Evolutionary conservation across 2,113 vertebrate species (phyloP).

Genomic region (Rhynchomys soricoides): DNA sequence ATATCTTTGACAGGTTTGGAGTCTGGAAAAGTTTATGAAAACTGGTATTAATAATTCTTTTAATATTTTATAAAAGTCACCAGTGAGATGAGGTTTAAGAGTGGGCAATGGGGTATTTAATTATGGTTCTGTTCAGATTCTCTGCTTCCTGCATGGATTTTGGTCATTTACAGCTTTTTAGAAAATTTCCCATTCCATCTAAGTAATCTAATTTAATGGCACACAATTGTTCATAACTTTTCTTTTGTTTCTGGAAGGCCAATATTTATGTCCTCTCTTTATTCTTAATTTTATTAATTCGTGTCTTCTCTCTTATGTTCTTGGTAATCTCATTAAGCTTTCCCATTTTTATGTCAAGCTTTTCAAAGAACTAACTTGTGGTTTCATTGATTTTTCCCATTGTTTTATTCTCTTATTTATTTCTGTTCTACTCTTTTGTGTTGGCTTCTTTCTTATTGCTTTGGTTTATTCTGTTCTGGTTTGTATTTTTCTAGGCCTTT

Average conservation of each 20-base stretch:
- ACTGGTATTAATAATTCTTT: neutral
- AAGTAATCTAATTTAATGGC: conserved; percentile 22
- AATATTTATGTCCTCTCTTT: neutral
- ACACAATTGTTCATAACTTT: conserved; percentile 18
- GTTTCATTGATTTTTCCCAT: conserved; percentile 23
- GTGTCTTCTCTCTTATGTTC: neutral
- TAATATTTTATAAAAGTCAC: conserved; percentile 15
- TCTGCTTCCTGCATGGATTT: conserved; percentile 16
- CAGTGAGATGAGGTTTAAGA: neutral
- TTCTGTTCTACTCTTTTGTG: conserved; percentile 8
- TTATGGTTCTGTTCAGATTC: conserved; percentile 4
- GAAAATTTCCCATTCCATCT: neutral
- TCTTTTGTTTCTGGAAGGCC: neutral
- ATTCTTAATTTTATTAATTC: conserved; percentile 31
- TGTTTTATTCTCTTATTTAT: conserved; percentile 13
- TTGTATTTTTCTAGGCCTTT: conserved; percentile 19
- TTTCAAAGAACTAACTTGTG: conserved; percentile 13
- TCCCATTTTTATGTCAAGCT: neutral
- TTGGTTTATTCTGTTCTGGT: neutral
- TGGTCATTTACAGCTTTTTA: conserved; percentile 13
- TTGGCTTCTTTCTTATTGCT: conserved; percentile 14
- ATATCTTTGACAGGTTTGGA: neutral
- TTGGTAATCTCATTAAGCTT: neutral
- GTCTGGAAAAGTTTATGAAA: neutral
- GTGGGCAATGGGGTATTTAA: neutral